Evolutionary conservation across 2,113 vertebrate species (phyloP).

Genomic region (Poeciliopsis prolifica): DNA sequence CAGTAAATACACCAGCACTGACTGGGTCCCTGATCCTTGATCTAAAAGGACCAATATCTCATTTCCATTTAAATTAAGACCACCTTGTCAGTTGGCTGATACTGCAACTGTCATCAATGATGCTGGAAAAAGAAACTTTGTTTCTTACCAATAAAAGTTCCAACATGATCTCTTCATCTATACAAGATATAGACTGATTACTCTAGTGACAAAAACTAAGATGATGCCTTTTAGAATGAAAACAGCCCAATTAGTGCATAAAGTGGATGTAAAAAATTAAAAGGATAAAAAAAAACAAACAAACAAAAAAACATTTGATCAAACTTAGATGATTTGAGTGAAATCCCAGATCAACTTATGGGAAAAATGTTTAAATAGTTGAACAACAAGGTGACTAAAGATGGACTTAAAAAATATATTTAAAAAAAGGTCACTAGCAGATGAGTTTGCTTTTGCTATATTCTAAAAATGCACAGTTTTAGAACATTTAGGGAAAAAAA

Average conservation of each 20-base stretch:
- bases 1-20: conserved; percentile 59
- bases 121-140: conserved; percentile 36
- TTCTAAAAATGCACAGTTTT: neutral
- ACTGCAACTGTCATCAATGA: conserved; percentile 38
- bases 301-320: neutral
- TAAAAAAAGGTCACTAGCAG: neutral
- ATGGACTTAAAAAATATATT: neutral
- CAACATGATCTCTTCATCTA: neutral
- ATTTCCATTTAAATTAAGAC: conserved; percentile 81
- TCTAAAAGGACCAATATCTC: conserved; percentile 78
- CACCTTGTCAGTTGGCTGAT: conserved; percentile 39
- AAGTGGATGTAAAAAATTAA: neutral
- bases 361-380: neutral
- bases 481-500: neutral
- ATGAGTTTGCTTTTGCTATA: neutral
- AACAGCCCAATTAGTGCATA: neutral
- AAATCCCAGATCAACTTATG: neutral
- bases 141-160: conserved; percentile 43
- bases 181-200: neutral
- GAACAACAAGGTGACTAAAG: neutral
- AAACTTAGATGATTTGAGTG: neutral
- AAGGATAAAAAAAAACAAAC: too few relatives aligned
- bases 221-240: neutral
- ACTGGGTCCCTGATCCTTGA: conserved; percentile 78
- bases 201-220: neutral